Evolutionary conservation across 1,140 invertebrate genomes (phyloP).

Genomic region (Muscidifurax raptorellus): DNA sequence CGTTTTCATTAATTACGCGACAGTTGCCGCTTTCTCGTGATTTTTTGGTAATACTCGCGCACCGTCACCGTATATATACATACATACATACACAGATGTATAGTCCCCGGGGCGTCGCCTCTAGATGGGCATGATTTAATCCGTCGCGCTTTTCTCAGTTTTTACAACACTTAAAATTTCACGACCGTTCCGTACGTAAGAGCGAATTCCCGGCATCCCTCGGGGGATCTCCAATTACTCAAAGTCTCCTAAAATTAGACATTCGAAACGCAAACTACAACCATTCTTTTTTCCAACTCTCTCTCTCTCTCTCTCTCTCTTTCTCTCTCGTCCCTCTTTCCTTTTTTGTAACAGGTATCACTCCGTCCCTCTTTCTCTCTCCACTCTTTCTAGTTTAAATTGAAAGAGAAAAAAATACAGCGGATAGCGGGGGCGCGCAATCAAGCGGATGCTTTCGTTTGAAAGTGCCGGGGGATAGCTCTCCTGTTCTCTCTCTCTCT

Average conservation of each 20-base stretch:
- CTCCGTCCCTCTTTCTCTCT: background rate
- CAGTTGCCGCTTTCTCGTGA: background rate
- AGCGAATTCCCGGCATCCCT: conserved; percentile 15
- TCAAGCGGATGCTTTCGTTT: conserved; percentile 70
- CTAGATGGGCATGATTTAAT: background rate
- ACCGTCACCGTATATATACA: too few species aligned
- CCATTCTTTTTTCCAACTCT: background rate
- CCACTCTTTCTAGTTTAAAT: conserved; percentile 18
- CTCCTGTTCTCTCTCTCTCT: conserved; percentile 15
- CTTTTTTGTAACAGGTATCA: background rate
- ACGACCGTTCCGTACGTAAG: background rate
- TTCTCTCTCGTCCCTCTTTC: background rate
- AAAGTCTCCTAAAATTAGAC: conserved; percentile 52
- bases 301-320: background rate
- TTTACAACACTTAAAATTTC: background rate
- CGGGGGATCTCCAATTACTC: conserved; percentile 42
- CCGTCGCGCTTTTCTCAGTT: background rate
- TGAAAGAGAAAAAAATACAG: conserved; percentile 56
- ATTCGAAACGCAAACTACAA: conserved; percentile 39
- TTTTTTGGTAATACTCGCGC: background rate
- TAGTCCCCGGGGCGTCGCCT: too few species aligned
- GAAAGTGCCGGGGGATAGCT: conserved; percentile 44
- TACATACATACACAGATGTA: too few species aligned
- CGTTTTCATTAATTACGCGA: conserved; percentile 31
- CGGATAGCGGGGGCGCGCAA: conserved; percentile 57